Base-by-base conservation (phyloP, 92 coral and sea anemone genomes). In the Galaxea fascicularis region DNA sequence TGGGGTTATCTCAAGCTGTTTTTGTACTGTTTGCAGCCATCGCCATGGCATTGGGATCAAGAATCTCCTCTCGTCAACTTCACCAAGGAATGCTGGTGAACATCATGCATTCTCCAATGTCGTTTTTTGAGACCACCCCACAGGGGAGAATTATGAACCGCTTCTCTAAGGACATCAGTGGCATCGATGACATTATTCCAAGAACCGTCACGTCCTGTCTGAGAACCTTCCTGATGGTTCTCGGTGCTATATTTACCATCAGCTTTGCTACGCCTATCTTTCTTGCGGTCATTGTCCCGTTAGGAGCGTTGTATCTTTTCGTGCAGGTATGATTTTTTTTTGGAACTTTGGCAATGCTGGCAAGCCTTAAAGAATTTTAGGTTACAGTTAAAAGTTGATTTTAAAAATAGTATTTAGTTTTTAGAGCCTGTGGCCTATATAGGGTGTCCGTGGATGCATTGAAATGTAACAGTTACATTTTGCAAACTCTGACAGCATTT, bases 91-190 rank as follows among this genome's bases (percentile, higher is more conserved):
- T 94, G 47, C 64, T 92, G 39, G 78, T 66, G 59, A 94, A 94
- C 70, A 75, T 92, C 52, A 57, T 94, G 87, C 93, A 87, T 47
- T 89, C 91, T 28, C 91, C 95, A 4, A 89, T 94, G 92, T 85
- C 95, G 8, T 94, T 92, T 54, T 94, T 92, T 67, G 98, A 94
- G 94, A 94, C 95, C 73, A 94, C 95, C 80, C 98, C 98, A 0
- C 94, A 82, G 26, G 98, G 98, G 51, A 85, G 98, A 9, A 94
- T 94, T 65, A 93, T 94, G 73, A 94, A 94, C 79, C 88, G 87
- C 74, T 94, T 94, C 65, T 94, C 98, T 13, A 94, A 94, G 77
- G 98, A 94, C 62, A 90, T 92, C 29, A 88, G 84, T 62, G 95
- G 91, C 7, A 88, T 94, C 51, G 98, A 94, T 67, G 90, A 85